A percentile compares a stretch with the other conserved stretches of the same genome.
Conservation (phyloP, 2,888 invertebrate species). For the Scelioninae gen. 2 region DNA sequence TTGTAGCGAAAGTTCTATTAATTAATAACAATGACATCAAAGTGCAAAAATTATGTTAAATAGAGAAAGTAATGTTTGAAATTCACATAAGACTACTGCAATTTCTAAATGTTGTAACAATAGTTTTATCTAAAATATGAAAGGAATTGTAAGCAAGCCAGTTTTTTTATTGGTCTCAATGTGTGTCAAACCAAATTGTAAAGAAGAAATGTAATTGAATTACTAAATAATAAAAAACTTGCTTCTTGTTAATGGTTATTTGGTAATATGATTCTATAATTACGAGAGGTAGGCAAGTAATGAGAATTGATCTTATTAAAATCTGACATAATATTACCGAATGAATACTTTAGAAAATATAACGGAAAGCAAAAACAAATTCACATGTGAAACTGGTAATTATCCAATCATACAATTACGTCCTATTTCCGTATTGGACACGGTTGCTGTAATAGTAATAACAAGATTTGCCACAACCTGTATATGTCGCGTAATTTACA, state of each 20-base stretch:
- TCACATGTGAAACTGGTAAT: conserved; percentile 29
- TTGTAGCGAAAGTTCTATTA: conserved; percentile 20
- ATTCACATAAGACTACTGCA: conserved; percentile 5
- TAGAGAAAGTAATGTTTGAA: conserved; percentile 29
- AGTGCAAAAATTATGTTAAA: conserved; percentile 35
- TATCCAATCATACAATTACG: conserved; percentile 27
- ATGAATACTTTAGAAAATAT: conserved; percentile 1
- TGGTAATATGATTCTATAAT: too few species aligned
- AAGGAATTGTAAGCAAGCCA: too few species aligned
- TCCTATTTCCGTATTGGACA: conserved; percentile 32
- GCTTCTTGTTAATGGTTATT: too few species aligned
- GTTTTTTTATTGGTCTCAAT: too few species aligned
- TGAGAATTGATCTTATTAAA: neutral
- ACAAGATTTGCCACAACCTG: conserved; percentile 18
- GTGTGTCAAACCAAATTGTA: too few species aligned
- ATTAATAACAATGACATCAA: conserved; percentile 28
- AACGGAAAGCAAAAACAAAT: conserved; percentile 23
- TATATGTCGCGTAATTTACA: conserved; percentile 31
- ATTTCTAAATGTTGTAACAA: conserved; percentile 13
- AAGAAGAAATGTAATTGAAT: too few species aligned
- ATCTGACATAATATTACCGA: conserved; percentile 3
- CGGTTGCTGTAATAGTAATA: conserved; percentile 37
- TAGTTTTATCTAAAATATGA: conserved; percentile 1
- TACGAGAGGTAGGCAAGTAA: too few species aligned
- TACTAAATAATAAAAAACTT: too few species aligned